These are phyloP conservation scores for Aleiodes leptofemur DNA, from an alignment of 2,888 invertebrate genomes.

Conservation along the genomic window DNA sequence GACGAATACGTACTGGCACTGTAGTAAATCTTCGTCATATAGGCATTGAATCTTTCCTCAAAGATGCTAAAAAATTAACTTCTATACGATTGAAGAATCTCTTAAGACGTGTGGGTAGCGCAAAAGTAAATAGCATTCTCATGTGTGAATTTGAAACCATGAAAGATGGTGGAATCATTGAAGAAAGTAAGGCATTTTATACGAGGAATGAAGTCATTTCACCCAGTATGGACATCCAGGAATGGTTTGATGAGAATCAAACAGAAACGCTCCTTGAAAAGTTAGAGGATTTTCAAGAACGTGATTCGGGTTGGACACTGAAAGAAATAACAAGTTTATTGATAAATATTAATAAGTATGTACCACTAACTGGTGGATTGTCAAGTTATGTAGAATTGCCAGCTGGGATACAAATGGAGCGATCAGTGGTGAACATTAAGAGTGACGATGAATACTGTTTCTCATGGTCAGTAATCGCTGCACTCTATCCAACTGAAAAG, in stretches of 20 bases:
- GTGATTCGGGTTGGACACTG: too few species aligned
- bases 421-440: too few species aligned
- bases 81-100: not conserved
- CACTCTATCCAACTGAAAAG: too few species aligned
- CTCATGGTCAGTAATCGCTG: too few species aligned
- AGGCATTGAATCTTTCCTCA: constrained; percentile 16
- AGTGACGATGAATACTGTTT: too few species aligned
- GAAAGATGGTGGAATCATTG: constrained; percentile 32
- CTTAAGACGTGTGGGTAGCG: not conserved
- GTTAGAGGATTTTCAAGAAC: too few species aligned
- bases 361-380: constrained; percentile 44
- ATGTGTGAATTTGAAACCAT: constrained; percentile 31
- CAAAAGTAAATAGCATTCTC: constrained; percentile 41
- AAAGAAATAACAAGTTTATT: too few species aligned
- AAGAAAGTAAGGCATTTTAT: constrained; percentile 39
- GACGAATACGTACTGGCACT: constrained; percentile 25
- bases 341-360: constrained; percentile 47
- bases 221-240: constrained; percentile 50
- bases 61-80: constrained; percentile 23
- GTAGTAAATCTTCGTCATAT: constrained; percentile 28
- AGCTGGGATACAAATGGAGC: too few species aligned
- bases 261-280: too few species aligned
- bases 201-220: constrained; percentile 32
- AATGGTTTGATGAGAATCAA: too few species aligned
- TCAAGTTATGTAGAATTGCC: constrained; percentile 36